Base-by-base conservation (phyloP, 2,113 vertebrate genomes). In the Xyrauchen texanus region DNA sequence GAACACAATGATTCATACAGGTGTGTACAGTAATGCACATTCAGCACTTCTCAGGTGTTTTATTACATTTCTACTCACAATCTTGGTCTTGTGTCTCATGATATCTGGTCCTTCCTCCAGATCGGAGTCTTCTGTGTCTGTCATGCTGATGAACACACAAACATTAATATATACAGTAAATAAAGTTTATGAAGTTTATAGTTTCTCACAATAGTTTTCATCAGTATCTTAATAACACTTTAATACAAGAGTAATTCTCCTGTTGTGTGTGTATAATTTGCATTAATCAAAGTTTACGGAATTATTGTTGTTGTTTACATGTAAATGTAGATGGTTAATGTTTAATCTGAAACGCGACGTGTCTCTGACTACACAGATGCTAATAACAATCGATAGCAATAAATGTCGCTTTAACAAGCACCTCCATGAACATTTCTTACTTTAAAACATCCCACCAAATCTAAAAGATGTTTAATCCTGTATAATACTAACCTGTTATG, bases 101-200 rank as follows among this genome's bases (percentile, higher is more conserved):
- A 81, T 83, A 0, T 88, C 86, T 34, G 21, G 21, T 3, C 86
- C 90, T 0, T 91, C 88, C 3, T 93, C 92, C 0, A 88, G 79
- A 2, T 87, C 83, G 0, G 88, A 78, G 0, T 90, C 90, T 0
- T 94, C 89, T 63, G 92, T 92, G 86, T 94, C 93, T 11, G 93
- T 90, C 81, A 94, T 91, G 8, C 55, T 75, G 11, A 0, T 46
- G n/a, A 62, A 67, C 63, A 34, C 21, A 34, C 1, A 34, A 13
- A 15, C 55, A 15, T 66, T 2, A 73, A 7, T 10, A 57, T 1
- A 65, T 7, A 12, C 3, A 34, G 21, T 34, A 34, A 34, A 34
- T 34, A 34, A 34, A 34, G 21, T 34, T 1, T 34, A 34, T 34
- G 21, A 34, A 34, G 21, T 34, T 34, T 34, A 34, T 34, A 34